Evolutionary conservation across 1,140 invertebrate genomes (phyloP).

Genomic region (Drosophila yakuba): DNA sequence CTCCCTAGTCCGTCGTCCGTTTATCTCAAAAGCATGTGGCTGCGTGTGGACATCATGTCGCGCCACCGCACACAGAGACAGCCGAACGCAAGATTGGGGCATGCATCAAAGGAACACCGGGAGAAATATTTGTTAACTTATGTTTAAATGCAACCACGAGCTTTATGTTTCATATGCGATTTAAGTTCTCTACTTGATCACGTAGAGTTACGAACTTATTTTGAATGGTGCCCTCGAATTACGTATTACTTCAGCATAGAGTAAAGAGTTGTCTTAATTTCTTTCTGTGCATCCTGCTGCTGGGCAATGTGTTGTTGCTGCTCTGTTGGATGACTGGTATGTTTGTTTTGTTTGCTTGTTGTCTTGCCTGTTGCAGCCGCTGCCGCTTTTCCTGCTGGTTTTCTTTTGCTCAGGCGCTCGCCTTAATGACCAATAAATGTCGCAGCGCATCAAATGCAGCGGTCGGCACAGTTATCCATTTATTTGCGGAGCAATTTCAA

Average conservation of each 20-base stretch:
- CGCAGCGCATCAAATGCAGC: constrained; percentile 26
- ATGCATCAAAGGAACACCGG: constrained; percentile 38
- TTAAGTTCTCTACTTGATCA: too few relatives aligned
- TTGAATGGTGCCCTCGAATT: neutral
- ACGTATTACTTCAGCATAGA: too few relatives aligned
- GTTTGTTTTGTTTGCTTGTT: constrained; percentile 32
- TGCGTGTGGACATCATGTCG: constrained; percentile 77
- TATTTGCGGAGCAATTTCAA: constrained; percentile 47
- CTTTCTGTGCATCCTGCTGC: constrained; percentile 5
- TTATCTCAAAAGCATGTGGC: constrained; percentile 33
- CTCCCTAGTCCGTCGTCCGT: constrained; percentile 18
- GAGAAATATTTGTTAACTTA: neutral
- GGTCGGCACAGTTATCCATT: constrained; percentile 42
- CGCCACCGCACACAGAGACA: constrained; percentile 43
- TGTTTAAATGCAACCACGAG: neutral
- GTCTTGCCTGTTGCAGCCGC: constrained; percentile 16
- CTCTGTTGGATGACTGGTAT: constrained; percentile 27
- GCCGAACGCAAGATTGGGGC: constrained; percentile 24
- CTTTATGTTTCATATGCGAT: neutral
- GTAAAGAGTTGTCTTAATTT: neutral
- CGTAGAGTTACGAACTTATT: too few relatives aligned
- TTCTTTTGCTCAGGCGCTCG: constrained; percentile 51
- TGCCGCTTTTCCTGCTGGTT: constrained; percentile 12
- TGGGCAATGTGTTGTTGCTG: constrained; percentile 27
- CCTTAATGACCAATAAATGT: constrained; percentile 68